phyloP scores from a whole-genome alignment of 2,113 vertebrate genomes.

The Caretta caretta region DNA sequence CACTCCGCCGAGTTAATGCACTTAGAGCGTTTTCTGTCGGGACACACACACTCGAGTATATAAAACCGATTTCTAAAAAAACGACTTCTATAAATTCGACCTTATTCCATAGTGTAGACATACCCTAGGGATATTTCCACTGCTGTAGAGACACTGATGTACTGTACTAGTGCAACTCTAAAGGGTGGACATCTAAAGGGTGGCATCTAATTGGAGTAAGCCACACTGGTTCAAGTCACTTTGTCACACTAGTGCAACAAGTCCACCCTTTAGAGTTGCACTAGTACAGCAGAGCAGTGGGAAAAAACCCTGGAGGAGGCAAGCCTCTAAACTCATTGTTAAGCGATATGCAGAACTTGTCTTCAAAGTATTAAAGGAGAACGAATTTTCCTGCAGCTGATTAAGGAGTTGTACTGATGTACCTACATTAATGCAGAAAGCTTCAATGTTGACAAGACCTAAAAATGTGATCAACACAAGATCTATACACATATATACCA shows the following conservation, averaged over 20 bases:
- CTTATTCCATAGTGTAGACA: no score
- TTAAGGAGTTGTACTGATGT: not conserved
- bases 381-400: not conserved
- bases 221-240: fast-evolving
- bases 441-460: not conserved
- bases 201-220: not conserved
- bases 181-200: not conserved
- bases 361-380: not conserved
- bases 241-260: not conserved
- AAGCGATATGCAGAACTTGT: not conserved
- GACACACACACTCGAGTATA: no score
- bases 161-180: not conserved
- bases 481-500: not conserved
- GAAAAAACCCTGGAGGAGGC: not conserved
- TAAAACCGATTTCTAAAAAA: no score
- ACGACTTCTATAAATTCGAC: no score
- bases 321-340: not conserved
- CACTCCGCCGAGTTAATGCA: no score
- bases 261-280: not conserved
- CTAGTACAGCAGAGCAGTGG: not conserved
- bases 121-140: not conserved
- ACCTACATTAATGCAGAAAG: not conserved
- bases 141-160: not conserved
- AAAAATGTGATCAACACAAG: not conserved
- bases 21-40: no score